Evolutionary conservation across 2,888 invertebrate species (phyloP).

Genomic region (Platynereis dumerilii): DNA sequence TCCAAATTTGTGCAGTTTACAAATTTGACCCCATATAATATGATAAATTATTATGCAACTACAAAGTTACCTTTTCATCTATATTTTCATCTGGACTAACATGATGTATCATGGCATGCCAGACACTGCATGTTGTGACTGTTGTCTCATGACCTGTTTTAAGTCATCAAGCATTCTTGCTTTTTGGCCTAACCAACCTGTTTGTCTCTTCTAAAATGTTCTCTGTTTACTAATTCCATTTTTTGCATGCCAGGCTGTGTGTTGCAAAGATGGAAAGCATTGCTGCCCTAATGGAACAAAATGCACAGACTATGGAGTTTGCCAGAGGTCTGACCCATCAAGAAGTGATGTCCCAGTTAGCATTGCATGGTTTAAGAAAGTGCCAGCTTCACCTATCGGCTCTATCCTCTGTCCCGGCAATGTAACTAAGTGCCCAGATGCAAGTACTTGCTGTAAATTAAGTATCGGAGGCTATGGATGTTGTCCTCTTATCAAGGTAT

Average conservation of each 20-base stretch:
- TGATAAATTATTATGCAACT: no score
- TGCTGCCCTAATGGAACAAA: constrained; percentile 54
- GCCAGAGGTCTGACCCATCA: constrained; percentile 11
- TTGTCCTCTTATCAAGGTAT: constrained; percentile 42
- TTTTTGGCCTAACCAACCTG: background rate
- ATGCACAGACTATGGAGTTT: constrained; percentile 41
- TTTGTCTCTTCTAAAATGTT: background rate
- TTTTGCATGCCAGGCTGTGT: constrained; percentile 44
- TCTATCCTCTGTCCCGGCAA: no score
- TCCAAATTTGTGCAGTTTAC: no score
- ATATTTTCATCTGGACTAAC: no score
- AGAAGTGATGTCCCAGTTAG: no score
- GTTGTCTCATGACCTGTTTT: no score
- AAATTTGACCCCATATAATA: no score
- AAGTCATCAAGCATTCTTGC: background rate
- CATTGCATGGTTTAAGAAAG: constrained; percentile 8
- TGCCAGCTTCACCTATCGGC: constrained; percentile 51
- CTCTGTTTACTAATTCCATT: background rate
- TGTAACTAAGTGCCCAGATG: constrained; percentile 25
- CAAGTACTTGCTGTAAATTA: constrained; percentile 41
- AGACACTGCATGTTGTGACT: no score
- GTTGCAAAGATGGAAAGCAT: constrained; percentile 53
- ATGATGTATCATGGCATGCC: no score
- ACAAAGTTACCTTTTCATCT: no score
- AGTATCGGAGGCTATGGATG: constrained; percentile 41